Evolutionary conservation across 2,797 vertebrate species (phyloP).

Genomic region (Hafferia zeledoni): DNA sequence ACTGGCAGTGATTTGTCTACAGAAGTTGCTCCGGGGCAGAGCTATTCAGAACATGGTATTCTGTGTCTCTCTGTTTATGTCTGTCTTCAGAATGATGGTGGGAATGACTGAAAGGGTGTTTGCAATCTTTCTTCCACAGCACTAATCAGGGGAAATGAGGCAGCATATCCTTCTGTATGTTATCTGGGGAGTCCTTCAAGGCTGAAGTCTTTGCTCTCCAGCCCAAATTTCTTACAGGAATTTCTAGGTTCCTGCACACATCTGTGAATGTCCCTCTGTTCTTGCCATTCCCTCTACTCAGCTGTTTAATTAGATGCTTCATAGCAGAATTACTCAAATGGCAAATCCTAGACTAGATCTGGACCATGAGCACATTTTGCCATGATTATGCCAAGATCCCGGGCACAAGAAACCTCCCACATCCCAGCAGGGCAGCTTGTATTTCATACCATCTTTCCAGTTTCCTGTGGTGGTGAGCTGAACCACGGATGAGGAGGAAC

Average conservation of each 20-base stretch:
- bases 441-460: not conserved
- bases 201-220: not conserved
- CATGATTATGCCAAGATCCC: not conserved
- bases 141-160: not conserved
- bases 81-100: not conserved
- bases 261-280: not conserved
- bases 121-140: not conserved
- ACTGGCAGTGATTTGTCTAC: slow-evolving; percentile 86
- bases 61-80: not conserved
- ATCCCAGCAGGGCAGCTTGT: not conserved
- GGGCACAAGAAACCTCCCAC: not conserved
- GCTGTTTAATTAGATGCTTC: not conserved
- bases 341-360: not conserved
- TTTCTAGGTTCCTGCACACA: not conserved
- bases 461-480: not conserved
- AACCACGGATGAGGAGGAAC: not conserved
- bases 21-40: slow-evolving; percentile 90
- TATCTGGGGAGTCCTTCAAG: not conserved
- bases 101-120: not conserved
- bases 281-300: not conserved
- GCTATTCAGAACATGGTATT: slow-evolving; percentile 86
- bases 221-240: not conserved
- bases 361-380: not conserved
- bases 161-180: not conserved
- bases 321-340: not conserved